A percentile compares a stretch with the other conserved stretches of the same genome.
Conservation (phyloP, 1,140 invertebrate species). For the Drosophila simulans region DNA sequence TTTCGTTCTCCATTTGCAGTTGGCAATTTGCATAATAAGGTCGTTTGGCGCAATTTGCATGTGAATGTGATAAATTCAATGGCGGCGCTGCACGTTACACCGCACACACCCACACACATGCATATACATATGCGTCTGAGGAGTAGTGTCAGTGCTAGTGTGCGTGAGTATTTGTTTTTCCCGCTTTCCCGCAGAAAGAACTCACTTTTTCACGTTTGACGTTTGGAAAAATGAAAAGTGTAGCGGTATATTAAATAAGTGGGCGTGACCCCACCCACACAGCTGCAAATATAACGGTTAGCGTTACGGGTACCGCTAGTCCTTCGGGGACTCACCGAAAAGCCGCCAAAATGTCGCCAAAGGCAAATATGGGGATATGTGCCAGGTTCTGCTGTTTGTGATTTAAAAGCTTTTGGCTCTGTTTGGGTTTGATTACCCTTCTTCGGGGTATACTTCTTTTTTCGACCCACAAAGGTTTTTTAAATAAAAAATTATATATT, state of each 20-base stretch:
- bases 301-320: constrained; percentile 16
- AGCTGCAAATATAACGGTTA: constrained; percentile 10
- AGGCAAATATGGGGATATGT: constrained; percentile 52
- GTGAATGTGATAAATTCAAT: constrained; percentile 84
- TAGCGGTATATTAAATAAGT: constrained; percentile 80
- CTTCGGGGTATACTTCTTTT: neutral
- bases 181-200: constrained; percentile 38
- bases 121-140: constrained; percentile 29
- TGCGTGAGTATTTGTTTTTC: constrained; percentile 67
- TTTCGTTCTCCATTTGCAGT: constrained; percentile 84
- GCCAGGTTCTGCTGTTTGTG: constrained; percentile 49
- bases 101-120: constrained; percentile 30
- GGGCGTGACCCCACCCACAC: constrained; percentile 49
- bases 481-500: no score
- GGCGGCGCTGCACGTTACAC: constrained; percentile 55
- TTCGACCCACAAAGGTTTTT: neutral
- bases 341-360: constrained; percentile 65
- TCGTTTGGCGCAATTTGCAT: constrained; percentile 85
- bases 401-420: constrained; percentile 63
- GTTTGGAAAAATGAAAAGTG: constrained; percentile 74
- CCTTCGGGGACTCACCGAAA: constrained; percentile 43
- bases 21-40: constrained; percentile 85
- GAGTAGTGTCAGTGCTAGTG: constrained; percentile 19
- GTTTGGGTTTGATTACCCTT: neutral
- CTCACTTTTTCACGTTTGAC: constrained; percentile 76